A percentile compares a stretch with the other conserved stretches of the same genome.
phyloP scores from a whole-genome alignment of 2,797 vertebrate genomes.

The Anas acuta region DNA sequence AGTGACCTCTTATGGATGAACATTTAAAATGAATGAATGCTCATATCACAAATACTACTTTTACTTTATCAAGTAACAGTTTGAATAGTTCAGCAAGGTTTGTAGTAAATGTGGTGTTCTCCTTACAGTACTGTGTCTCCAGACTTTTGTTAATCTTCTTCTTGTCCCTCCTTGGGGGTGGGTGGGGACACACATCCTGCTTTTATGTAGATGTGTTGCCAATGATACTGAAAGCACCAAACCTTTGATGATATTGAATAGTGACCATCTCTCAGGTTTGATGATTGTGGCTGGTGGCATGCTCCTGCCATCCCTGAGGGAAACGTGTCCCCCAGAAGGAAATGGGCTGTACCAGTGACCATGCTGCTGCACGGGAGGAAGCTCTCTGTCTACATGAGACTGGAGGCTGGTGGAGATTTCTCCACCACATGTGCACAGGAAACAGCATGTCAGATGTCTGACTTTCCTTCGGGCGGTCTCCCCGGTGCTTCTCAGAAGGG shows the following conservation, averaged over 20 bases:
- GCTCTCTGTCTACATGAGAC: background rate
- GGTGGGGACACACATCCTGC: background rate
- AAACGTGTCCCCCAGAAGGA: background rate
- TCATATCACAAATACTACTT: background rate
- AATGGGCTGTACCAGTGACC: background rate
- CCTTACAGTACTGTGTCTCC: background rate
- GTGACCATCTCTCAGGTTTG: background rate
- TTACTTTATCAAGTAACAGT: background rate
- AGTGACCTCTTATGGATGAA: slow-evolving; percentile 13
- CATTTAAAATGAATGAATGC: background rate
- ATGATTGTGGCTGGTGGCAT: fast-evolving
- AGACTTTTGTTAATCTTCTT: background rate
- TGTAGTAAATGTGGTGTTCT: background rate
- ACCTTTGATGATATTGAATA: background rate
- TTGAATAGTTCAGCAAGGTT: background rate
- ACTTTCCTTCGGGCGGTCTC: background rate
- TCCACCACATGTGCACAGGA: background rate
- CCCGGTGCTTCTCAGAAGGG: background rate
- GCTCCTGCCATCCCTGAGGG: fast-evolving
- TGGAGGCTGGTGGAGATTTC: background rate
- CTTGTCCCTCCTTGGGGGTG: background rate
- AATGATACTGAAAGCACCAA: background rate
- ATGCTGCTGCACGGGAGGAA: fast-evolving
- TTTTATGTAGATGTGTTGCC: background rate
- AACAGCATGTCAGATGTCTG: background rate